These are phyloP conservation scores for Triplophysa siluroides DNA, from an alignment of 2,113 vertebrate genomes.

Conservation along the genomic window DNA sequence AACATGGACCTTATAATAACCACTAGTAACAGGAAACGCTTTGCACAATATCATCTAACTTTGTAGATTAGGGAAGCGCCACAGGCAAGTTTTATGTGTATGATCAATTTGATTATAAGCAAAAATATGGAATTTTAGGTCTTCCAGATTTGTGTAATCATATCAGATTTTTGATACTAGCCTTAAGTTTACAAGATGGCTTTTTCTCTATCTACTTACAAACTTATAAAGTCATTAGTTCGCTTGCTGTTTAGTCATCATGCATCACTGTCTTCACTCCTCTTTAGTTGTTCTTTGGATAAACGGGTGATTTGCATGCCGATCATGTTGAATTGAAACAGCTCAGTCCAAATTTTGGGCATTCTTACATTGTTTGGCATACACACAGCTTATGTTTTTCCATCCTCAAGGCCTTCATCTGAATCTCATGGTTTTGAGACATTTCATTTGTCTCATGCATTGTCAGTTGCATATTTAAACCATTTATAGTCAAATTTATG, in stretches of 20 bases:
- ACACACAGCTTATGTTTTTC: background rate
- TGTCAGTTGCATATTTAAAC: too few species aligned
- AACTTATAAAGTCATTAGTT: too few species aligned
- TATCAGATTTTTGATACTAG: too few species aligned
- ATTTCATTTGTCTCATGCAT: too few species aligned
- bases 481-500: too few species aligned
- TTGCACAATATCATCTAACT: background rate
- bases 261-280: background rate
- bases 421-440: too few species aligned
- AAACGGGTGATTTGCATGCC: background rate
- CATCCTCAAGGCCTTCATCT: background rate
- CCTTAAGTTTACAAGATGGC: too few species aligned
- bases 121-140: background rate
- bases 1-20: slow-evolving; percentile 16
- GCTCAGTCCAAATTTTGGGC: background rate
- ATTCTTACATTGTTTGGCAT: background rate
- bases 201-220: background rate
- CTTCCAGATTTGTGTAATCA: background rate
- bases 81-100: background rate
- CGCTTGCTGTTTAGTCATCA: background rate
- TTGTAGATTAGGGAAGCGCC: background rate
- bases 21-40: background rate
- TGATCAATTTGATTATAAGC: background rate
- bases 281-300: background rate
- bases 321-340: background rate